Evolutionary conservation across 2,113 vertebrate species (phyloP), one percentile per base, ranked within the genome.

Genomic region (Erythrolamprus reginae): DNA sequence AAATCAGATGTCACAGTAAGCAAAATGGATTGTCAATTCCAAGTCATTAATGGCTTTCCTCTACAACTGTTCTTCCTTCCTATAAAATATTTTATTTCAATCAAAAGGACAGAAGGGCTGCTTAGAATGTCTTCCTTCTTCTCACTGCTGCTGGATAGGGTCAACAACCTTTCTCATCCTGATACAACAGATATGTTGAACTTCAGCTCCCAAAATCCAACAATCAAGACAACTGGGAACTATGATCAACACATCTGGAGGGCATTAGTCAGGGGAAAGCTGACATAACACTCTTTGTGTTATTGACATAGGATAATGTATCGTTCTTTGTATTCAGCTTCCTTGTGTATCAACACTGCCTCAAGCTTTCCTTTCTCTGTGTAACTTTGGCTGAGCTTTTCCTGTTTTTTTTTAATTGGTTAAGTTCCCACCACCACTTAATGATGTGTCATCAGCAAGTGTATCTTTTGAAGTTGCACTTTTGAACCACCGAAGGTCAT

Each of bases 371-470:
- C 89, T 47, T 1, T 1, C 38, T 92, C 33, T 42, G 1, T 23
- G 55, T 86, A 86, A 58, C n/a, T 50, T 86, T 90, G 88, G 12
- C 56, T 90, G 61, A 28, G 33, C 85, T 95, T 90, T 61, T 70
- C 19, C 61, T 82, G 9, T n/a, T 45, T 91, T 93, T 86, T 58
- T 82, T 91, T 93, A 85, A 56, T 86, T 89, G 4, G 82, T 93
- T 58, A 90, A 84, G 89, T 84, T 92, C 84, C 5, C n/a, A 89
- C 84, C 28, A 89, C 93, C 56, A 50, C 6, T 93, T 83, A 88
- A 70, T 65, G 48, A 5, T 47, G 48, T 89, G 55, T 92, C 91
- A 90, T 58, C 51, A 86, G 58, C 88, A 85, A 93, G 90, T 84
- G 52, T 28, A 90, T 3, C n/a, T 77, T 88, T 91, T 84, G 82